These are phyloP conservation scores for Eueremaeus valkanovi DNA, from an alignment of 2,888 invertebrate genomes.

Conservation along the genomic window DNA sequence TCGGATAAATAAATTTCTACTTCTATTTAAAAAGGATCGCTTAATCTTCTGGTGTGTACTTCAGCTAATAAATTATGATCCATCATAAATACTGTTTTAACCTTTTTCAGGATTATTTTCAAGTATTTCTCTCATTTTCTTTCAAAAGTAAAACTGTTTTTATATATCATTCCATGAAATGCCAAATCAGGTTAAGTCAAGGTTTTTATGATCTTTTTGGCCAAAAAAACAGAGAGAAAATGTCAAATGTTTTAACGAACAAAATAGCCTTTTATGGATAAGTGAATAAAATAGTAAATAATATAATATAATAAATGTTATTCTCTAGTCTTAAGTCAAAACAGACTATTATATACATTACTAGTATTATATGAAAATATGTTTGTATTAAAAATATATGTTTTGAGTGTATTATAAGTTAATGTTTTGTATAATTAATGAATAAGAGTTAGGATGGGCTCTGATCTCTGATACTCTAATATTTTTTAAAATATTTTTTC, in stretches of 20 bases:
- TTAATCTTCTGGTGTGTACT: not conserved
- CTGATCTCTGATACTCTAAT: not conserved
- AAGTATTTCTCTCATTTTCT: not conserved
- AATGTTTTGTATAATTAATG: slow-evolving; percentile 21
- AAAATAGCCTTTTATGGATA: no score
- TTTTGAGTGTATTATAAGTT: not conserved
- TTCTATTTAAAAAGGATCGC: not conserved
- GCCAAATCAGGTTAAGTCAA: no score
- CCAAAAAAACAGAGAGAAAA: not conserved
- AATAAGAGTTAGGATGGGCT: slow-evolving; percentile 21
- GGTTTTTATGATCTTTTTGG: not conserved
- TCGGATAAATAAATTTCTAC: not conserved
- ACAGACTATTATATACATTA: not conserved
- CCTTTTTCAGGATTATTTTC: not conserved
- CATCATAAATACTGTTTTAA: not conserved
- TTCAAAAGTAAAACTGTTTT: not conserved
- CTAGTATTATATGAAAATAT: not conserved
- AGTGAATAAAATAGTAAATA: no score
- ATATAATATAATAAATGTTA: no score
- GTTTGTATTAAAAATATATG: not conserved
- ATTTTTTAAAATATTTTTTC: no score
- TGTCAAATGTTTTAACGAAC: no score
- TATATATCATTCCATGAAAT: no score
- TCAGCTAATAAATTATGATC: not conserved
- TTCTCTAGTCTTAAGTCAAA: no score